Base-by-base conservation (phyloP, 2,797 vertebrate genomes). In the Hipposideros larvatus region DNA sequence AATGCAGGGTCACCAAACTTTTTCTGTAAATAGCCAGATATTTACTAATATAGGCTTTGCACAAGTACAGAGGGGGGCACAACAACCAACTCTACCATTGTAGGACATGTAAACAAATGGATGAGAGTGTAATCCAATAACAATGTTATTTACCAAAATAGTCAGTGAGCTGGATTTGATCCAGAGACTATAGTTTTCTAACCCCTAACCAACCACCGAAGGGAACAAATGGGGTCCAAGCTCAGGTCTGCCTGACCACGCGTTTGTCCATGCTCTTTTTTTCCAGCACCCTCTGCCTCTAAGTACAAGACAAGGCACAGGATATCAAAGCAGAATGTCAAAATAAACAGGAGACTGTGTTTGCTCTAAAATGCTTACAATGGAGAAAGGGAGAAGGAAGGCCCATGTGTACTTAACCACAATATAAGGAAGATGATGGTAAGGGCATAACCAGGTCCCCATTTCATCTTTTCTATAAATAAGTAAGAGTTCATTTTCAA, bases 391-490 rank as follows among this genome's bases (percentile, higher is more conserved):
- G 19, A 73, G 43, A 68, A 73, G 57, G 43, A 68, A 73, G 57
- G 73, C 59, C 10, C 43, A 1, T n/a, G 55, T 84, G 16, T 83
- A 48, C 7, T 59, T 63, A 78, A 78, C 10, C 22, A 59, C 7
- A 61, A 2, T n/a, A 37, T 26, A 21, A 90, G 55, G 34, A 95
- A 31, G 5, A 65, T 26, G 53, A 57, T 7, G n/a, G 34, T 53
- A 95, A 94, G 4, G 13, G 21, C 18, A 86, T 61, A 57, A 75
- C 4, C 21, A 59, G 82, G 37, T 57, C 16, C 55, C 37, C 13
- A 79, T 18, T 85, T 85, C 22, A 26, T 91, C 16, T 51, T 83
- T 90, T 90, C 55, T 63, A 71, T 83, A 86, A 95, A 53, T 68
- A 75, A 63, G 21, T 74, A 63, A 87, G 16, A 77, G 85, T 87